These are phyloP conservation scores for Macrocentrus cingulum DNA, from an alignment of 1,140 invertebrate genomes.

Conservation along the genomic window DNA sequence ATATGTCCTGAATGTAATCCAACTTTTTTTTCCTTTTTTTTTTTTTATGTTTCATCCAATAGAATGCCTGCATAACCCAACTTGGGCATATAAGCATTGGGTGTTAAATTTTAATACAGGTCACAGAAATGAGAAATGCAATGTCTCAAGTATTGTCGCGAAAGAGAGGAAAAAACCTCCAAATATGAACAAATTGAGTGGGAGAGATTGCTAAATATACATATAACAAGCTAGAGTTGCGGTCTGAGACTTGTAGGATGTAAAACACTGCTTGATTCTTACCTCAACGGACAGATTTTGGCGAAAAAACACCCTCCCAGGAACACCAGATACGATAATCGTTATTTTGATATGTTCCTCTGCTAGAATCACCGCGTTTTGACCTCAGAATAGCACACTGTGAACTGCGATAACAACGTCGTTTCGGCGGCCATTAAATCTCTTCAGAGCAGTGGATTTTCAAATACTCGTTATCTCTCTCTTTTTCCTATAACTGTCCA, in stretches of 20 bases:
- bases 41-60: neutral
- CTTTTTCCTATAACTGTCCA: constrained; percentile 26
- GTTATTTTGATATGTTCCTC: neutral
- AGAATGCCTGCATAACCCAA: neutral
- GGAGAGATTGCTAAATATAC: constrained; percentile 9
- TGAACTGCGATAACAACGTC: constrained; percentile 23
- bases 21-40: neutral
- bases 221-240: neutral
- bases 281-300: neutral
- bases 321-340: neutral
- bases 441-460: constrained; percentile 35
- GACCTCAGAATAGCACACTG: neutral
- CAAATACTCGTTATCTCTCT: constrained; percentile 30
- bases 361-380: neutral
- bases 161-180: constrained; percentile 3
- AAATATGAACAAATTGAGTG: constrained; percentile 17
- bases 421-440: constrained; percentile 31
- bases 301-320: neutral
- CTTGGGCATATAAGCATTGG: neutral
- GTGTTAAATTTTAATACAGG: neutral
- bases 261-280: neutral
- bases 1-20: neutral
- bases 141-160: neutral
- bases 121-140: neutral
- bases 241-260: neutral